These are phyloP conservation scores for Ecliptopera silaceata DNA, from an alignment of 2,888 invertebrate species.

Conservation along the genomic window DNA sequence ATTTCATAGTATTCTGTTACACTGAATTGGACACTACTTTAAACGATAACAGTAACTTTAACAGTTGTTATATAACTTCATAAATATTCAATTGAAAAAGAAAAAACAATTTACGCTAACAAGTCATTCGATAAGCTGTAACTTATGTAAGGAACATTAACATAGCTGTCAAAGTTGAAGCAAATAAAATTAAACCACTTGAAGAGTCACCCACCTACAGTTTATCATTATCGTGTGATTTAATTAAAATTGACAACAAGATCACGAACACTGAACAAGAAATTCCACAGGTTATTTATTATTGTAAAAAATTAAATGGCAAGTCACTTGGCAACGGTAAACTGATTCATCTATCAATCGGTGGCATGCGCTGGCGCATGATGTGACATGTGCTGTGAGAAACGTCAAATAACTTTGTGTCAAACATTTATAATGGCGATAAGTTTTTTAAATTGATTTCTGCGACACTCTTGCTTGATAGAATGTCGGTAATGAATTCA, in stretches of 20 bases:
- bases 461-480: conserved; percentile 27
- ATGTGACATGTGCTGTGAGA: conserved; percentile 53
- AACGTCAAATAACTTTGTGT: conserved; percentile 56
- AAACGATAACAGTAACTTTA: conserved; percentile 40
- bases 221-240: conserved; percentile 30
- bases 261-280: conserved; percentile 32
- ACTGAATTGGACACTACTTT: conserved; percentile 36
- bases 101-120: conserved; percentile 32
- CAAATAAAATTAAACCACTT: conserved; percentile 29
- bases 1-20: conserved; percentile 35
- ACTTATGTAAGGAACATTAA: conserved; percentile 27
- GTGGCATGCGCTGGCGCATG: conserved; percentile 45
- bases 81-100: conserved; percentile 37
- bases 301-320: conserved; percentile 51
- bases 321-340: conserved; percentile 64
- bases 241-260: conserved; percentile 33
- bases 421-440: conserved; percentile 54
- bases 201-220: conserved; percentile 19
- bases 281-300: conserved; percentile 47
- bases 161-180: conserved; percentile 23
- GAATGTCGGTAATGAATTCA: too few relatives aligned
- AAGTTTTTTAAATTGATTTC: conserved; percentile 46
- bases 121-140: conserved; percentile 33
- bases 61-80: conserved; percentile 36
- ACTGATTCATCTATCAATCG: conserved; percentile 62